Base-by-base conservation (phyloP, 2,888 invertebrate species). In the Meta bourneti region DNA sequence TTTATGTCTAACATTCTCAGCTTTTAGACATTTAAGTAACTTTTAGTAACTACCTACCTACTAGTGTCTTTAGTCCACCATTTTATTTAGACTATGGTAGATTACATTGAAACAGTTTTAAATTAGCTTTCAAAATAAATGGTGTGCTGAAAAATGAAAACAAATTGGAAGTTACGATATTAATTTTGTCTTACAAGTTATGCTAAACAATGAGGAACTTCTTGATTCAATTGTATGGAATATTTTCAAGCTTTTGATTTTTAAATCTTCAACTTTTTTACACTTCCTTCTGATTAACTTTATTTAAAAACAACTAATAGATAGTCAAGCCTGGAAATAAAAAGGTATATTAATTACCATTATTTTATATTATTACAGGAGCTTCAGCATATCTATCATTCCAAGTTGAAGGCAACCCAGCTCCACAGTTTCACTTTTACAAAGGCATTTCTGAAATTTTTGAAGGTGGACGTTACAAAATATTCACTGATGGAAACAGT, bases 391-490 rank as follows among this genome's bases (percentile, higher is more conserved):
- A 98, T 95, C 97, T 99, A 95, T 98, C 98, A 91, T 97, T 99
- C 89, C 97, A 97, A 95, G 97, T 99, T 93, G 98, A 98, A 95
- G 99, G 99, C 95, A 97, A 97, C 94, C 99, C 99, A 80, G 97
- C 98, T 87, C 99, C 99, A 6, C 98, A 98, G 48, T 98, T 99
- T 95, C 98, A 97, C 95, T 99, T 98, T 96, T 98, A 98, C 96
- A 98, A 98, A 95, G 98, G 98, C 94, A 97, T 98, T 94, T 97
- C 97, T 54, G 98, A 98, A 95, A 97, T 99, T 94, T 97, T 98
- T 94, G 98, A 98, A 95, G 98, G 98, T 94, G 99, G 99, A 93
- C 97, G 99, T 93, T 99, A 98, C 95, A 98, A 98, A 95, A 97
- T 98, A 95, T 96, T 98, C 94, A 99, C 99, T 71, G 99, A 99